A percentile compares a stretch with the other conserved stretches of the same genome.
phyloP scores from a whole-genome alignment of 1,140 invertebrate genomes.

The Drosophila quadrilineata region DNA sequence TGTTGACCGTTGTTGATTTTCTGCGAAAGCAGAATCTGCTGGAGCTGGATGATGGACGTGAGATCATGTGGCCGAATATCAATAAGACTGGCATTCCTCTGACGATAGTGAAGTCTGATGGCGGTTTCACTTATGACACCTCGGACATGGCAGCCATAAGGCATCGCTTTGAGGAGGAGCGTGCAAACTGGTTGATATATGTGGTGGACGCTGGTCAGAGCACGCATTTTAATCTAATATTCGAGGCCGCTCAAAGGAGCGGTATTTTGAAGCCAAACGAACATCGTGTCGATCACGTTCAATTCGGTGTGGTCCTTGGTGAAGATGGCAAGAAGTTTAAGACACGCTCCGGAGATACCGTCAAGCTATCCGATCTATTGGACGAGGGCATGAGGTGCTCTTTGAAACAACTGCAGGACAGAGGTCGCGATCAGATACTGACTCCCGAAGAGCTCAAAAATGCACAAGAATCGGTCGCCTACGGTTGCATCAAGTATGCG shows the following conservation, averaged over 20 bases:
- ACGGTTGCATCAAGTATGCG: slow-evolving; percentile 99
- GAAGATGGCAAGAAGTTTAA: slow-evolving; percentile 99
- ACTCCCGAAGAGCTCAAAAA: slow-evolving; percentile 90
- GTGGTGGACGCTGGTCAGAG: slow-evolving; percentile 97
- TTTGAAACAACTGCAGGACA: slow-evolving; percentile 93
- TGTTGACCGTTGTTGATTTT: slow-evolving; percentile 92
- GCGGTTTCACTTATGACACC: slow-evolving; percentile 99
- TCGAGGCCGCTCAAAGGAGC: slow-evolving; percentile 86
- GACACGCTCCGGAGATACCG: slow-evolving; percentile 98
- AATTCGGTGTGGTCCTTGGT: slow-evolving; percentile 98
- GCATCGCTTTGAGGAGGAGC: slow-evolving; percentile 94
- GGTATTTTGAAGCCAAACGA: slow-evolving; percentile 86
- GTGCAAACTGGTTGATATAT: slow-evolving; percentile 95
- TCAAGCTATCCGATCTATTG: slow-evolving; percentile 94
- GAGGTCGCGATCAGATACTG: slow-evolving; percentile 93
- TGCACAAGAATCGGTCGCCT: slow-evolving; percentile 96
- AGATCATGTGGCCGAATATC: slow-evolving; percentile 93
- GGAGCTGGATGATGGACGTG: slow-evolving; percentile 95
- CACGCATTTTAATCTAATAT: slow-evolving; percentile 92
- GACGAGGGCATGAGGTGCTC: slow-evolving; percentile 95
- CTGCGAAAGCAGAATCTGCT: slow-evolving; percentile 88
- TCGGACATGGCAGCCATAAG: slow-evolving; percentile 97
- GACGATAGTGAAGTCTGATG: slow-evolving; percentile 98
- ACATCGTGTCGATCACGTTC: slow-evolving; percentile 93
- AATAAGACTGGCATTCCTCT: slow-evolving; percentile 88